These are phyloP conservation scores for Rhineura floridana DNA, from an alignment of 2,113 vertebrate species.

Conservation along the genomic window DNA sequence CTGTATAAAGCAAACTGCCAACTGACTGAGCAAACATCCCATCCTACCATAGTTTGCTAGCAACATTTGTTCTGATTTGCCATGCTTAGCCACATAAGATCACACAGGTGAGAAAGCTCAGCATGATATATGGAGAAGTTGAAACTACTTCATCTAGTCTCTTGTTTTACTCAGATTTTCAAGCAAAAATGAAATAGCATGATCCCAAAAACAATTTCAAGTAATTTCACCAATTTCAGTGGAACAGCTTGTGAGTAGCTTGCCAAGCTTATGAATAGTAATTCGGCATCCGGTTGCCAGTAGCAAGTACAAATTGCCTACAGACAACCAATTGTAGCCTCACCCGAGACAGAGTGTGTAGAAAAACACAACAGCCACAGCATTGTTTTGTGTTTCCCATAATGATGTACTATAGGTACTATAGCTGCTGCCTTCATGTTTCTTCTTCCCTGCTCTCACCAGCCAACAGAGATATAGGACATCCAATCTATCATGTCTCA, in stretches of 20 bases:
- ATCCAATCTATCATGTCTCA: background rate
- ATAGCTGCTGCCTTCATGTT: background rate
- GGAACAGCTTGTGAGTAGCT: background rate
- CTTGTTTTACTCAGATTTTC: background rate
- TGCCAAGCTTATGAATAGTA: background rate
- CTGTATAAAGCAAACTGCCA: slow-evolving; percentile 2
- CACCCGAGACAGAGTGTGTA: background rate
- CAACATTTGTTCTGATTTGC: background rate
- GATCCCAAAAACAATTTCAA: background rate
- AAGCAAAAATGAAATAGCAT: background rate
- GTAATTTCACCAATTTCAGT: background rate
- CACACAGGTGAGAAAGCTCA: slow-evolving; percentile 6
- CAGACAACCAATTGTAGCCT: background rate
- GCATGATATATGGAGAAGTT: background rate
- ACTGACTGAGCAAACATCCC: slow-evolving; percentile 1
- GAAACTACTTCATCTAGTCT: background rate
- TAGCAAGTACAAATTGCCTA: background rate
- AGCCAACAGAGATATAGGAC: background rate
- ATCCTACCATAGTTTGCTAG: background rate
- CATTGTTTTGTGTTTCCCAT: background rate
- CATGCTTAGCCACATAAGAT: slow-evolving; percentile 24
- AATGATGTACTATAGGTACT: background rate
- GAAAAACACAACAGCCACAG: background rate
- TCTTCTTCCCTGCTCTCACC: background rate
- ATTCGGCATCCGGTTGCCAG: background rate